Conservation (phyloP, 2,797 vertebrate genomes). For the Orientallactaga sibirica region DNA sequence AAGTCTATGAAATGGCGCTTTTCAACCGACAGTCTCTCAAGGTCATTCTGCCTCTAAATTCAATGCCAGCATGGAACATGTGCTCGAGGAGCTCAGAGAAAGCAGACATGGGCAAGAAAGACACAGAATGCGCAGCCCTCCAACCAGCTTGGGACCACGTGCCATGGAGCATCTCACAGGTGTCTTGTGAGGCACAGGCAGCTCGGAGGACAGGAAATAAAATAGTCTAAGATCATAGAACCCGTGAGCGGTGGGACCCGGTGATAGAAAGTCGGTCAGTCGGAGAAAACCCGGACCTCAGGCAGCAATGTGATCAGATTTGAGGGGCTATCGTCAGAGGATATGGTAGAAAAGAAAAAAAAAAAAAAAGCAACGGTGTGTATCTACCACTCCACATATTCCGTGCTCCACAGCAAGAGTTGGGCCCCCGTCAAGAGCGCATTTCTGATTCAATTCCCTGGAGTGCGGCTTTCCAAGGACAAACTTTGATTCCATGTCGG, state of each 20-base stretch:
- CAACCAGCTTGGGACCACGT: not conserved
- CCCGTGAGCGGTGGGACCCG: not conserved
- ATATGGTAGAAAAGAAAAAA: not conserved
- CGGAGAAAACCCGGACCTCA: not conserved
- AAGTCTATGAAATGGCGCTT: conserved; percentile 12
- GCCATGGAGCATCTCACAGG: not conserved
- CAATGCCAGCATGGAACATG: not conserved
- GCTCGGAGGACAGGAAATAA: not conserved
- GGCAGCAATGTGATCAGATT: not conserved
- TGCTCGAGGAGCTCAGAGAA: not conserved
- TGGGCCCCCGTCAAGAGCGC: conserved; percentile 51
- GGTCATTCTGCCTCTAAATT: not conserved
- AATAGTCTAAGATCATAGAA: not conserved
- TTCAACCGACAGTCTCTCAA: not conserved
- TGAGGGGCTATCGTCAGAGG: not conserved
- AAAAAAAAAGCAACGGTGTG: not conserved
- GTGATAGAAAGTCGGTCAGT: not conserved
- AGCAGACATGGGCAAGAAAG: not conserved
- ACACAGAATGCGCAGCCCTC: not conserved
- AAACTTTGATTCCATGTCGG: conserved; percentile 71
- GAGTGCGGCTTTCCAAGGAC: conserved; percentile 81
- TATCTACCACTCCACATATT: not conserved
- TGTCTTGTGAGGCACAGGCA: not conserved
- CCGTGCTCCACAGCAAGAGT: not conserved
- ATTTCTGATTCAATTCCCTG: conserved; percentile 77